These are phyloP conservation scores for Lytechinus pictus DNA, from an alignment of 35 echinoderm and acorn worm species.

Conservation along the genomic window DNA sequence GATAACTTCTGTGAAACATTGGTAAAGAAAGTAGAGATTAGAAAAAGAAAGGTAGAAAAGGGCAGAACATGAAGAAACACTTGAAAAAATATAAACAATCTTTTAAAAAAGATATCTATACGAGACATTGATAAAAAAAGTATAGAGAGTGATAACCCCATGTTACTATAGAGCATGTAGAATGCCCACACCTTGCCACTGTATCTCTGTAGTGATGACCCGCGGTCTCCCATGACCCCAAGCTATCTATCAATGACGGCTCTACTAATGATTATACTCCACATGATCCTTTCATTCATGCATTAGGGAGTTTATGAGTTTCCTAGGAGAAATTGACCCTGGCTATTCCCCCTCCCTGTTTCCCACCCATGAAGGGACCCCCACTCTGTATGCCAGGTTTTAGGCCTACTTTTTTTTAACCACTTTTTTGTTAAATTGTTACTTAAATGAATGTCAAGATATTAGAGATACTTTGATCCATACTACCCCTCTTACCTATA, in stretches of 20 bases:
- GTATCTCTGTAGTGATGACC: background rate
- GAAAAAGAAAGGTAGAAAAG: too few species aligned
- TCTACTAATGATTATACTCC: background rate
- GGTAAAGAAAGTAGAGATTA: too few species aligned
- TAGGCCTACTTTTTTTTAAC: too few species aligned
- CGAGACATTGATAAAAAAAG: background rate
- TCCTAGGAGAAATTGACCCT: background rate
- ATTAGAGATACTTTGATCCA: too few species aligned
- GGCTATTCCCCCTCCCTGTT: background rate
- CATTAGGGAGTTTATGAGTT: background rate
- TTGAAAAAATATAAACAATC: too few species aligned
- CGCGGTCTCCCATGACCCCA: background rate
- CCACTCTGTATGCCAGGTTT: too few species aligned
- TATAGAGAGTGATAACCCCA: background rate
- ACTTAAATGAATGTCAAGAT: too few species aligned
- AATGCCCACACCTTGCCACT: background rate
- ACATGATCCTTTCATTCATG: background rate
- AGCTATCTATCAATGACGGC: background rate
- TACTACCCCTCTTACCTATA: too few species aligned
- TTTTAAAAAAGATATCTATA: background rate
- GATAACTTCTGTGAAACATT: too few species aligned
- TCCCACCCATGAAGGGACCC: background rate
- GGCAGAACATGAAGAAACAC: too few species aligned
- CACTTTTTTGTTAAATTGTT: too few species aligned
- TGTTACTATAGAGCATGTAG: background rate